Conservation (phyloP, 2,888 invertebrate species). For the Tipula confusa region DNA sequence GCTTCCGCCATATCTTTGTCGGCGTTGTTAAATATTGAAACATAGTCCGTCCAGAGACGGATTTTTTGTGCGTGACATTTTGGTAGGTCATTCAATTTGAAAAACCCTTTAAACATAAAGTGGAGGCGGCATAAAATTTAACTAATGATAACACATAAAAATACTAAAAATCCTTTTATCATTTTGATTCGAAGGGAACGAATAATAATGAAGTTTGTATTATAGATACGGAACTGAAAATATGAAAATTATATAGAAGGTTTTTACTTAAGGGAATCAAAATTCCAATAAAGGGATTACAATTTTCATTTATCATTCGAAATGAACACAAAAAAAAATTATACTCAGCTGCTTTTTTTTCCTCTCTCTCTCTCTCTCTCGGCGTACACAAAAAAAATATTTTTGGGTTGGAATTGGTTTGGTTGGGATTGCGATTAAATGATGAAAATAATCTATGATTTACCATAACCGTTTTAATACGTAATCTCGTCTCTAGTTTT, state of each 20-base stretch:
- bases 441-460: conserved; percentile 25
- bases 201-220: background rate
- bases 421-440: conserved; percentile 25
- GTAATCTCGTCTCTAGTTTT: background rate
- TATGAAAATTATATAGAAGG: background rate
- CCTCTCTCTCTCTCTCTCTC: too few species aligned
- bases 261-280: conserved; percentile 16
- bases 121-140: background rate
- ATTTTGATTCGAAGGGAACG: background rate
- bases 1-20: too few species aligned
- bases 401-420: background rate
- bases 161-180: background rate
- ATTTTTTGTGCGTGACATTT: too few species aligned
- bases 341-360: background rate
- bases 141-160: background rate
- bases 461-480: conserved; percentile 12
- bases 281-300: conserved; percentile 20
- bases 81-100: too few species aligned
- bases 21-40: too few species aligned
- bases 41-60: too few species aligned
- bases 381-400: too few species aligned
- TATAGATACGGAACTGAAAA: background rate
- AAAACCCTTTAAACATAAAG: too few species aligned
- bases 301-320: conserved; percentile 3
- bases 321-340: background rate